Conservation (phyloP, 2,797 vertebrate species). For the Catharus ustulatus region DNA sequence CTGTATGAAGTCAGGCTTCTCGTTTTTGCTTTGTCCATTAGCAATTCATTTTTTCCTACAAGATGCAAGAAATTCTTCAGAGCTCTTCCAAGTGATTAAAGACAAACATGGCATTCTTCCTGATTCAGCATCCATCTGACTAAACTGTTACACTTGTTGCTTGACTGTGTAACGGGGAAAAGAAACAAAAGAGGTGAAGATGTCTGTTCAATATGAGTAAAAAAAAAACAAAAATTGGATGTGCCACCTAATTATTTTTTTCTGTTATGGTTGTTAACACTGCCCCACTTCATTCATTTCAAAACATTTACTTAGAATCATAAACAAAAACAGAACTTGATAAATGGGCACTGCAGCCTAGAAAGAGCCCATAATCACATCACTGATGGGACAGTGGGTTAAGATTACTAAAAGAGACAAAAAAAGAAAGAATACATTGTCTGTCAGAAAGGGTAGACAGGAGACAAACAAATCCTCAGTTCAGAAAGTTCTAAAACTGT, state of each 20-base stretch:
- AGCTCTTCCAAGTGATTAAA: background rate
- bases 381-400: background rate
- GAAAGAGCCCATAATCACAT: background rate
- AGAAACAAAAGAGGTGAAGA: background rate
- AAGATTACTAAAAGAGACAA: background rate
- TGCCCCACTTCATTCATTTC: background rate
- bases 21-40: background rate
- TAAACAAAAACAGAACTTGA: background rate
- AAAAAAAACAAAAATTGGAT: background rate
- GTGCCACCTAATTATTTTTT: background rate
- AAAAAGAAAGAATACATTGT: background rate
- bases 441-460: background rate
- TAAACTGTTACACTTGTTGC: background rate
- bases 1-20: background rate
- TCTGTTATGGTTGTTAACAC: background rate
- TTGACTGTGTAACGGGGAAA: background rate
- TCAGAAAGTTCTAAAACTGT: background rate
- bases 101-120: slow-evolving; percentile 1
- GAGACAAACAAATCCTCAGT: background rate
- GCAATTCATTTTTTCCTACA: background rate
- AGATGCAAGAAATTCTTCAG: background rate
- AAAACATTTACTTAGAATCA: background rate
- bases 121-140: background rate
- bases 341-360: background rate
- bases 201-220: background rate